Conservation (phyloP, 2,797 vertebrate genomes). For the Siniperca scherzeri region DNA sequence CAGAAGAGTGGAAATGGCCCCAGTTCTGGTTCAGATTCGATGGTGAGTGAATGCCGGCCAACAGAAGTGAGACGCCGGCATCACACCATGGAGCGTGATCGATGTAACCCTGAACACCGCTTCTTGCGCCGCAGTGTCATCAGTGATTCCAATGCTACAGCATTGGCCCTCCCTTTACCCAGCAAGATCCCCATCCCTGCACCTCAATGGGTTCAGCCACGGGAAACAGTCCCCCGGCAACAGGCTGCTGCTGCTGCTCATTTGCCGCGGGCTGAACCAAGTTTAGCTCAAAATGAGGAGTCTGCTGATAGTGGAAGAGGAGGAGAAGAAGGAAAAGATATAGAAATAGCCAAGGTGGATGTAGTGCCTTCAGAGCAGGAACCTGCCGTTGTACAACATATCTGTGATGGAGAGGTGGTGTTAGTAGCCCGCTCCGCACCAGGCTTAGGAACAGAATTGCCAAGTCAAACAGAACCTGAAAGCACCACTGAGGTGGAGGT, state of each 20-base stretch:
- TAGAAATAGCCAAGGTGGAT: slow-evolving; percentile 73
- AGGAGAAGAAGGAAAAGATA: slow-evolving; percentile 47
- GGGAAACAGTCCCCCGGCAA: slow-evolving; percentile 67
- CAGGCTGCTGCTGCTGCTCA: slow-evolving; percentile 61
- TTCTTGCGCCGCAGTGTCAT: slow-evolving; percentile 98
- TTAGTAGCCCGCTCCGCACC: slow-evolving; percentile 42
- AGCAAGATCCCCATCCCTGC: slow-evolving; percentile 86
- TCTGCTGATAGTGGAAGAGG: slow-evolving; percentile 47
- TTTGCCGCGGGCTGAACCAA: slow-evolving; percentile 53
- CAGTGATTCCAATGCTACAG: slow-evolving; percentile 97
- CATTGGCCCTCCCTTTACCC: slow-evolving; percentile 91
- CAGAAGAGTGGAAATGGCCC: slow-evolving; percentile 89
- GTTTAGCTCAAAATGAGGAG: slow-evolving; percentile 58
- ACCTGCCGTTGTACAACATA: slow-evolving; percentile 56
- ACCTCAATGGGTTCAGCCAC: slow-evolving; percentile 73
- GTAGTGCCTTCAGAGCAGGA: slow-evolving; percentile 71
- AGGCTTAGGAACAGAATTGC: slow-evolving; percentile 60
- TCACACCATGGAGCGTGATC: slow-evolving; percentile 98
- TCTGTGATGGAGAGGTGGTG: slow-evolving; percentile 69
- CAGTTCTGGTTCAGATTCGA: slow-evolving; percentile 94
- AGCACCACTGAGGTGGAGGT: slow-evolving; percentile 57
- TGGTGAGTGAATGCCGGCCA: slow-evolving; percentile 88
- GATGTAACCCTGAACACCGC: slow-evolving; percentile 93
- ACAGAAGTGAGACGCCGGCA: slow-evolving; percentile 92
- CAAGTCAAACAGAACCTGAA: slow-evolving; percentile 70